Conservation (phyloP, 2,797 vertebrate species). For the Onychomys torridus region DNA sequence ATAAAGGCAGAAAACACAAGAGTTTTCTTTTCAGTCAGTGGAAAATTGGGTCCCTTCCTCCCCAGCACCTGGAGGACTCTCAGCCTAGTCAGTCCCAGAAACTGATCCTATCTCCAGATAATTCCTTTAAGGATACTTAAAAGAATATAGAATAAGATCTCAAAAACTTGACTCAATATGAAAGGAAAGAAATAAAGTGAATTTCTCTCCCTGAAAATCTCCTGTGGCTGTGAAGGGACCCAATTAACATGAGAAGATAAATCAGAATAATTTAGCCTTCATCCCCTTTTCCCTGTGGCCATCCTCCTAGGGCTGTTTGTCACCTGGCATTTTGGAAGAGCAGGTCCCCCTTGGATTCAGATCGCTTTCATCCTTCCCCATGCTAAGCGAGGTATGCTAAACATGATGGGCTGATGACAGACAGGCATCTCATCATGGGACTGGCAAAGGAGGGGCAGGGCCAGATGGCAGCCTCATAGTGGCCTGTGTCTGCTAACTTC, state of each 20-base stretch:
- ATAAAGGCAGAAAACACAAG: neutral
- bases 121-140: conserved; percentile 61
- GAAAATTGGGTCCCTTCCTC: neutral
- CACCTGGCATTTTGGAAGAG: conserved; percentile 61
- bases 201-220: conserved; percentile 32
- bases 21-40: neutral
- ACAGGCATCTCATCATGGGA: neutral
- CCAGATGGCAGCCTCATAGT: accelerated
- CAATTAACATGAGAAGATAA: conserved; percentile 70
- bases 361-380: conserved; percentile 43
- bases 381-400: neutral
- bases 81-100: neutral
- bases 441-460: neutral
- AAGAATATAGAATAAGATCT: conserved; percentile 73
- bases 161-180: conserved; percentile 54
- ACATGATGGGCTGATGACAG: neutral
- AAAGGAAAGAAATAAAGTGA: conserved; percentile 73
- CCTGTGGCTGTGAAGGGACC: conserved; percentile 58
- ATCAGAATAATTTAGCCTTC: conserved; percentile 74
- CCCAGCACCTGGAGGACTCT: neutral
- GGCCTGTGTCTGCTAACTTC: neutral
- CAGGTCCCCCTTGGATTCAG: neutral
- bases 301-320: conserved; percentile 45
- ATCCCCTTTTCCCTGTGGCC: conserved; percentile 42
- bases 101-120: conserved; percentile 26